These are phyloP conservation scores for Crocidura indochinensis DNA, from an alignment of 2,797 vertebrate genomes.

Conservation along the genomic window DNA sequence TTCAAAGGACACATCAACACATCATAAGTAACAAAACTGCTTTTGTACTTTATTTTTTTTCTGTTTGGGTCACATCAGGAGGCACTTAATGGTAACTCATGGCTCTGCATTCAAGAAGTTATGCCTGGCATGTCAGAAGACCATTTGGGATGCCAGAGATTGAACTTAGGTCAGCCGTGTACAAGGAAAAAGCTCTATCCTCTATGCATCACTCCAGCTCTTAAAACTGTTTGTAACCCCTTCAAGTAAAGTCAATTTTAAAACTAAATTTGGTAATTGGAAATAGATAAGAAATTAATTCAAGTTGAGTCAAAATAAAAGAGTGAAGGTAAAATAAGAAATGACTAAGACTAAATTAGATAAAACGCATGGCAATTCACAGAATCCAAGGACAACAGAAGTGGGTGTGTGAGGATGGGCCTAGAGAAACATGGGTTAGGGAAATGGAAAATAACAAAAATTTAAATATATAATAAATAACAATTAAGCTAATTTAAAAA, in stretches of 20 bases:
- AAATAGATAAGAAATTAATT: conserved; percentile 18
- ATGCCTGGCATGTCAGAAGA: no score
- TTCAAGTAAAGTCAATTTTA: conserved; percentile 17
- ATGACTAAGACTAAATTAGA: conserved; percentile 9
- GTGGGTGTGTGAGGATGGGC: background rate
- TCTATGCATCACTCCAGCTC: no score
- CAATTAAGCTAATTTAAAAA: background rate
- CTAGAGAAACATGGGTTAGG: background rate
- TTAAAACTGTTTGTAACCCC: background rate
- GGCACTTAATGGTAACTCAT: no score
- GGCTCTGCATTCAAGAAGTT: no score
- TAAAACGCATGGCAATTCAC: background rate
- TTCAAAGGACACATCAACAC: no score
- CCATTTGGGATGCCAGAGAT: no score
- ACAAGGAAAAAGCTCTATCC: no score
- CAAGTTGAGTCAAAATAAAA: background rate
- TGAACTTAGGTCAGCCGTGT: no score
- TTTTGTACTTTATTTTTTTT: no score
- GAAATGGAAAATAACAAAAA: background rate
- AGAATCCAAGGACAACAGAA: background rate
- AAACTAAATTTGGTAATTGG: conserved; percentile 28
- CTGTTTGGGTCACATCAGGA: no score
- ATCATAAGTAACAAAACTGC: no score
- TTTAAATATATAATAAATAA: background rate
- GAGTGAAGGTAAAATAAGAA: background rate